These are phyloP conservation scores for Caenorhabditis plicata DNA, from an alignment of 2,888 invertebrate species.

Conservation along the genomic window DNA sequence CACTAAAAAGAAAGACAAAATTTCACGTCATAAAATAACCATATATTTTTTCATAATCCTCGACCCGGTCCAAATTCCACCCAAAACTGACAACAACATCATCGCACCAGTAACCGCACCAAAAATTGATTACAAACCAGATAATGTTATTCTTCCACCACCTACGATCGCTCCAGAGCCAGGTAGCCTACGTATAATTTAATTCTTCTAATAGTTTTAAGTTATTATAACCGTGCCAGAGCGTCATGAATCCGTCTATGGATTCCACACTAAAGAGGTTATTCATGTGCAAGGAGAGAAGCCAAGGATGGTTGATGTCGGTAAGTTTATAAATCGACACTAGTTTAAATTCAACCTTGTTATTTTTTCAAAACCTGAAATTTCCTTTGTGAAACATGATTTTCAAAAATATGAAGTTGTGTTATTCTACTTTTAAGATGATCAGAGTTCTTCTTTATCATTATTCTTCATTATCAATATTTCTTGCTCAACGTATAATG, in stretches of 20 bases:
- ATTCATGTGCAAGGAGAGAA: conserved; percentile 28
- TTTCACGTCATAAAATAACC: too few relatives aligned
- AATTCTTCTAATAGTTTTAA: not conserved
- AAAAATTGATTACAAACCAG: conserved; percentile 23
- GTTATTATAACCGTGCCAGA: conserved; percentile 31
- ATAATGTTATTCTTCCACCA: conserved; percentile 16
- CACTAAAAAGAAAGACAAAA: too few relatives aligned
- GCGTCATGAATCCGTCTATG: conserved; percentile 30
- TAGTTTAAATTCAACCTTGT: too few relatives aligned
- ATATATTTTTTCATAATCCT: conserved; percentile 13
- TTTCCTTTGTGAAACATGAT: too few relatives aligned
- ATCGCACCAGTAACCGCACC: conserved; percentile 9
- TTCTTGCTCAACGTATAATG: too few relatives aligned
- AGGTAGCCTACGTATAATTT: not conserved
- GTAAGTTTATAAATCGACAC: not conserved
- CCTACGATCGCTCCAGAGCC: conserved; percentile 24
- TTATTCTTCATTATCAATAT: too few relatives aligned
- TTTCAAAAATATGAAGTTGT: too few relatives aligned
- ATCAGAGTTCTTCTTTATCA: too few relatives aligned
- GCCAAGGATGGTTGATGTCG: conserved; percentile 23
- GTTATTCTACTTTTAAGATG: too few relatives aligned
- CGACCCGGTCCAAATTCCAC: conserved; percentile 13
- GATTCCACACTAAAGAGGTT: conserved; percentile 37
- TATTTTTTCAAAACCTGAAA: too few relatives aligned
- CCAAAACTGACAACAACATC: conserved; percentile 6